Conservation (phyloP, 2,888 invertebrate genomes). For the Eumerus sabulonum region DNA sequence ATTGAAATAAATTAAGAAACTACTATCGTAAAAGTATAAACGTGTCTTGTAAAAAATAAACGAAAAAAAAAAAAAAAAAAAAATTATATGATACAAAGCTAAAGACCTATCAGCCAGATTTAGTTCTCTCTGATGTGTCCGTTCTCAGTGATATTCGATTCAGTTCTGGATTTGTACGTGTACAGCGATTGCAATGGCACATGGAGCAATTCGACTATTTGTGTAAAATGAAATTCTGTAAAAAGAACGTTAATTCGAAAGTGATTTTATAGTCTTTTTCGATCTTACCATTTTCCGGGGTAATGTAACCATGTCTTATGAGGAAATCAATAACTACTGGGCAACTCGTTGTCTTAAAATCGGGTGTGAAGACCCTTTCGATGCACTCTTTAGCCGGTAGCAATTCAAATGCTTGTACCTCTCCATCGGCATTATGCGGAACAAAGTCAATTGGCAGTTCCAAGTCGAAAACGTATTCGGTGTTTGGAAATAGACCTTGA, state of each 20-base stretch:
- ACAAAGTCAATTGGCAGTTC: conserved; percentile 93
- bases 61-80: conserved; percentile 45
- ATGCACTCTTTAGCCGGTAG: conserved; percentile 90
- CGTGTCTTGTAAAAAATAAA: conserved; percentile 23
- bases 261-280: too few relatives aligned
- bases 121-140: conserved; percentile 64
- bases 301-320: conserved; percentile 93
- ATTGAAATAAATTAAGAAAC: conserved; percentile 60
- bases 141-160: conserved; percentile 70
- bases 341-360: conserved; percentile 96
- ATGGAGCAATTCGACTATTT: conserved; percentile 91
- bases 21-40: conserved; percentile 30
- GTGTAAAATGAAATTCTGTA: conserved; percentile 90
- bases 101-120: conserved; percentile 36
- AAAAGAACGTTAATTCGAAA: conserved; percentile 73
- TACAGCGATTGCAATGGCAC: conserved; percentile 92
- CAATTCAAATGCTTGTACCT: conserved; percentile 94
- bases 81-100: conserved; percentile 49
- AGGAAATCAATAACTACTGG: conserved; percentile 95
- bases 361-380: conserved; percentile 88
- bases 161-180: conserved; percentile 78
- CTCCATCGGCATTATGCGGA: conserved; percentile 96
- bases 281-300: conserved; percentile 93
- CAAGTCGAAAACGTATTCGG: conserved; percentile 95
- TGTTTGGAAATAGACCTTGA: conserved; percentile 95